phyloP scores from a whole-genome alignment of 1,140 invertebrate species.

The Sitobion miscanthi region DNA sequence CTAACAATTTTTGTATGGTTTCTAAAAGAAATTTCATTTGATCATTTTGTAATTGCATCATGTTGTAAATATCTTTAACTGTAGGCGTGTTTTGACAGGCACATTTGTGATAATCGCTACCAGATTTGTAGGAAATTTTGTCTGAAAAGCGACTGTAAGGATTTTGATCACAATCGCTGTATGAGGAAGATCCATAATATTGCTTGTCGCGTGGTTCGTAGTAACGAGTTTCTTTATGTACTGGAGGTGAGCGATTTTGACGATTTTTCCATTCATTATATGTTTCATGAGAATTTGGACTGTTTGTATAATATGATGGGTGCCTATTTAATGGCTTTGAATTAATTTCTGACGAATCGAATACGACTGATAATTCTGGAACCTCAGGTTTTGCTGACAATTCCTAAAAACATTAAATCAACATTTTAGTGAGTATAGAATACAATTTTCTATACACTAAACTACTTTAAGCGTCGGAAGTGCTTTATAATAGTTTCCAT shows the following conservation, averaged over 20 bases:
- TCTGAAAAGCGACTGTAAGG: conserved; percentile 20
- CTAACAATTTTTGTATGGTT: conserved; percentile 50
- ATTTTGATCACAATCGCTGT: conserved; percentile 29
- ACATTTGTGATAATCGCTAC: conserved; percentile 18
- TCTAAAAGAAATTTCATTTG: conserved; percentile 55
- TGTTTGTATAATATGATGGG: background rate
- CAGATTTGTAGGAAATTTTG: background rate
- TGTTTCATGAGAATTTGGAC: conserved; percentile 32
- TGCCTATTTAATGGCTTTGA: background rate
- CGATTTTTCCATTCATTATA: conserved; percentile 51
- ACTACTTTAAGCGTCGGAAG: background rate
- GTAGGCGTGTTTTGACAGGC: conserved; percentile 30
- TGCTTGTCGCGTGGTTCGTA: conserved; percentile 23
- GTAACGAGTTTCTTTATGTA: conserved; percentile 26
- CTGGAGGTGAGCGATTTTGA: background rate
- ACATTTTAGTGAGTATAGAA: background rate
- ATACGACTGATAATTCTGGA: conserved; percentile 57
- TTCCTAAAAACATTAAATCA: conserved; percentile 52
- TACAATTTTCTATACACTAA: background rate
- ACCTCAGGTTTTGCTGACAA: conserved; percentile 51
- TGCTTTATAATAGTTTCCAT: background rate
- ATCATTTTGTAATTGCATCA: conserved; percentile 56
- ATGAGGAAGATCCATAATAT: conserved; percentile 19
- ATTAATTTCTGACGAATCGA: conserved; percentile 33
- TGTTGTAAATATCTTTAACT: conserved; percentile 50